Base-by-base conservation (phyloP, 2,888 invertebrate species). In the Aporophyla lueneburgensis region DNA sequence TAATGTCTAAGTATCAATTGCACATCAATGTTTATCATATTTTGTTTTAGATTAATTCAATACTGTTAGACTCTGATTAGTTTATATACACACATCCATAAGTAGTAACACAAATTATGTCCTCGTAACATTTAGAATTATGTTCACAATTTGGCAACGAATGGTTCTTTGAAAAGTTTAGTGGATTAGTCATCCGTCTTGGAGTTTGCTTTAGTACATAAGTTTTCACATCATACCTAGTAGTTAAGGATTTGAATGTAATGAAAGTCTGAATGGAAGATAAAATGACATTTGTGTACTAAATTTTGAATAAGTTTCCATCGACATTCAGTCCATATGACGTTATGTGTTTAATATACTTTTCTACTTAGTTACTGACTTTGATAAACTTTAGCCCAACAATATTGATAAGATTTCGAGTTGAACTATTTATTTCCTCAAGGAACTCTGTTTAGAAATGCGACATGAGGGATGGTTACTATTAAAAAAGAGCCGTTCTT, bases 221-320 rank as follows among this genome's bases (percentile, higher is more conserved):
- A 81, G 73, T 88, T 89, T 87, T 81, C 81, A 86, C 43, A 79
- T 89, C 87, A 83, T n/a, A 21, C n/a, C n/a, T 21, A 16, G 83
- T 85, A 87, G 88, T 89, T 89, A 0, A 80, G 77, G 87, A 87
- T 86, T 84, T 83, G 24, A 80, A 79, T 84, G 72, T 90, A 89
- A 90, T 89, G 88, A 89, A 86, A 87, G 88, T 87, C 71, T 83
- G 71, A 86, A 86, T 88, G 83, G 86, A 86, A 82, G 81, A 86
- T 86, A 81, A 82, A 88, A 89, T 46, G 53, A 62, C 74, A 74
- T 62, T 54, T 49, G 40, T 65, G 27, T 65, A 76, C n/a, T 27
- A 27, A 63, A 76, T n/a, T n/a, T 76, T 51, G 3, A 65, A 65
- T 51, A 2, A 58, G 27, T 58, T 51, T 51, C 14, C n/a, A n/a